These are phyloP conservation scores for Leucoraja ocellata DNA, from an alignment of 2,797 vertebrate species.

Conservation along the genomic window DNA sequence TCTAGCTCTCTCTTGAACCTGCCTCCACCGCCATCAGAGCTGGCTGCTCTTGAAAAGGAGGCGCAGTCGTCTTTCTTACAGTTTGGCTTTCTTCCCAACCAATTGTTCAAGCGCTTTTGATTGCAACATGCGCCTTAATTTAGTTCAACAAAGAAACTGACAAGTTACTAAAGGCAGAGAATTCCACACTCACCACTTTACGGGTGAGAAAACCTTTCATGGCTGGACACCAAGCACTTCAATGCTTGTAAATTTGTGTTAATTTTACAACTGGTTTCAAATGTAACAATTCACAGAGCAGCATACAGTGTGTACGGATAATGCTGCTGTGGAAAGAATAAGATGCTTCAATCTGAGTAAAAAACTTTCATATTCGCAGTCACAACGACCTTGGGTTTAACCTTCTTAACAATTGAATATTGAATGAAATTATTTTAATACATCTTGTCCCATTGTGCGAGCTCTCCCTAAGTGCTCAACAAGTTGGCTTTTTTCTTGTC, in stretches of 20 bases:
- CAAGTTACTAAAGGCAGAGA: too few relatives aligned
- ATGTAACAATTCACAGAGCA: not conserved
- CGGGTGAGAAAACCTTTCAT: not conserved
- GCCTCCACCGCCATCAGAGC: too few relatives aligned
- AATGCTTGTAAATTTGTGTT: not conserved
- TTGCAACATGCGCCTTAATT: too few relatives aligned
- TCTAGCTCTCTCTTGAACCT: too few relatives aligned
- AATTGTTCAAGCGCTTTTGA: too few relatives aligned
- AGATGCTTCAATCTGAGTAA: not conserved
- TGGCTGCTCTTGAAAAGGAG: too few relatives aligned
- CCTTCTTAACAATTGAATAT: not conserved
- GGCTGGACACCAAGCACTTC: not conserved
- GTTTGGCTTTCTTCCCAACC: too few relatives aligned
- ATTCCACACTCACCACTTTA: too few relatives aligned
- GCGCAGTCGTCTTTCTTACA: too few relatives aligned
- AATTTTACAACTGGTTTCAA: not conserved
- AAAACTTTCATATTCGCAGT: not conserved
- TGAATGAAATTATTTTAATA: not conserved
- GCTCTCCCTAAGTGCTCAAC: not conserved
- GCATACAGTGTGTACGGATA: not conserved
- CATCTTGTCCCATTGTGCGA: not conserved
- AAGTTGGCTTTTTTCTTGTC: conserved; percentile 12
- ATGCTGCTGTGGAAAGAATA: not conserved
- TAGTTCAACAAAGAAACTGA: too few relatives aligned
- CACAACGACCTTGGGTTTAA: conserved; percentile 1